Percentiles rank a stretch among this genome's conserved stretches.
Evolutionary conservation across 1,140 invertebrate genomes (phyloP).

Genomic region (Rhyzopertha dominica): DNA sequence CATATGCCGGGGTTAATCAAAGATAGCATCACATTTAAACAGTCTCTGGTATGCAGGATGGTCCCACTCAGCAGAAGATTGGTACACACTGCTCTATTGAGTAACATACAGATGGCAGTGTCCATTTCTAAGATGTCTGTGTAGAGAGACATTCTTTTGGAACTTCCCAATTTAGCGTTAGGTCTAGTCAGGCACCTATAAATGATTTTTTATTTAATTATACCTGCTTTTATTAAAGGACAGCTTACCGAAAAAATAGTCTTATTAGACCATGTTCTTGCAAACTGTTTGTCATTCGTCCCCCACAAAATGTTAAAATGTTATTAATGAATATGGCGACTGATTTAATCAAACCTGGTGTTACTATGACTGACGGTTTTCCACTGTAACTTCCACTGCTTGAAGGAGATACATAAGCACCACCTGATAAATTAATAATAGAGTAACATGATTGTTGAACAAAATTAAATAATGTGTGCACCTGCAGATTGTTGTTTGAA

Average conservation of each 20-base stretch:
- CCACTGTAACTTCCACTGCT: no score
- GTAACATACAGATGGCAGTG: slow-evolving; percentile 44
- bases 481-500: slow-evolving; percentile 5
- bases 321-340: slow-evolving; percentile 45
- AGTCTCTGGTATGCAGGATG: slow-evolving; percentile 47
- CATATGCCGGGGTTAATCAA: slow-evolving; percentile 48
- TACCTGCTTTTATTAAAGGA: background rate
- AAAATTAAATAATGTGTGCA: no score
- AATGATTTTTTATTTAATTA: slow-evolving; percentile 6
- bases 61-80: slow-evolving; percentile 43
- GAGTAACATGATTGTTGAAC: no score
- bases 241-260: slow-evolving; percentile 26
- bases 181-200: slow-evolving; percentile 41
- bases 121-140: slow-evolving; percentile 51
- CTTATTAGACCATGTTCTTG: slow-evolving; percentile 29
- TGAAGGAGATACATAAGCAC: no score
- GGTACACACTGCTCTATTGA: slow-evolving; percentile 44
- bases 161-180: slow-evolving; percentile 34
- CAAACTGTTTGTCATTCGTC: slow-evolving; percentile 13
- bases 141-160: slow-evolving; percentile 43
- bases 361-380: slow-evolving; percentile 20
- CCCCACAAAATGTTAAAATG: slow-evolving; percentile 43
- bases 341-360: slow-evolving; percentile 45
- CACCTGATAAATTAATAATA: no score
- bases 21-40: slow-evolving; percentile 44